Conservation (phyloP, 1,140 invertebrate genomes). For the Sarcophaga bullata region DNA sequence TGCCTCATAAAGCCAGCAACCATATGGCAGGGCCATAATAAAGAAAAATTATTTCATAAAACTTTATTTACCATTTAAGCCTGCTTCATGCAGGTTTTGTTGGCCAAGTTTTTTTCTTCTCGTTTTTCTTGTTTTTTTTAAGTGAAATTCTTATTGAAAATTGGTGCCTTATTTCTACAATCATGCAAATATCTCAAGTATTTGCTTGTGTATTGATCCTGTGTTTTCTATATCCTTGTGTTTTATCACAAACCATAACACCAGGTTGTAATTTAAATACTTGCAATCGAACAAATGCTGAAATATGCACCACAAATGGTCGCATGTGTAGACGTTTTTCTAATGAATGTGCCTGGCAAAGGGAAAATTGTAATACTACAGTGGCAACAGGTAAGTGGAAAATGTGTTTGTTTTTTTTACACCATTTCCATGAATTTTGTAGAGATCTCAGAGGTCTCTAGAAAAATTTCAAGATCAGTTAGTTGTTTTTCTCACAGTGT, state of each 20-base stretch:
- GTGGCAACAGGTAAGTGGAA: slow-evolving; percentile 32
- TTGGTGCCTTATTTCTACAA: neutral
- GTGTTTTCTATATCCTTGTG: neutral
- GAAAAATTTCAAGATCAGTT: no score
- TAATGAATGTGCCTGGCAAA: neutral
- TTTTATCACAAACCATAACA: neutral
- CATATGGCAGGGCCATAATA: no score
- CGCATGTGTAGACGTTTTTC: slow-evolving; percentile 29
- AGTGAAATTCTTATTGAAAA: no score
- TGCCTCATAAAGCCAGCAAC: no score
- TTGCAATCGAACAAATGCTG: slow-evolving; percentile 17
- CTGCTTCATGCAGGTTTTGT: no score
- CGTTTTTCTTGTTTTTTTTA: no score
- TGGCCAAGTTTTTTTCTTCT: no score
- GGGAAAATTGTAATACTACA: slow-evolving; percentile 24
- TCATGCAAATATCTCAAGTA: neutral
- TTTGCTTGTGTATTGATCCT: neutral
- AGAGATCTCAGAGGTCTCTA: neutral
- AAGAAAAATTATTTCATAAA: no score
- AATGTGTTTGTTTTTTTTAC: neutral
- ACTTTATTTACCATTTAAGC: no score
- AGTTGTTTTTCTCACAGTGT: no score
- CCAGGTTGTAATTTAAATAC: neutral
- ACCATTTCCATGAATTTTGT: neutral
- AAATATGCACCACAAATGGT: slow-evolving; percentile 35